A percentile compares a stretch with the other conserved stretches of the same genome.
Evolutionary conservation across 2,113 vertebrate genomes (phyloP).

Genomic region (Nerophis lumbriciformis): DNA sequence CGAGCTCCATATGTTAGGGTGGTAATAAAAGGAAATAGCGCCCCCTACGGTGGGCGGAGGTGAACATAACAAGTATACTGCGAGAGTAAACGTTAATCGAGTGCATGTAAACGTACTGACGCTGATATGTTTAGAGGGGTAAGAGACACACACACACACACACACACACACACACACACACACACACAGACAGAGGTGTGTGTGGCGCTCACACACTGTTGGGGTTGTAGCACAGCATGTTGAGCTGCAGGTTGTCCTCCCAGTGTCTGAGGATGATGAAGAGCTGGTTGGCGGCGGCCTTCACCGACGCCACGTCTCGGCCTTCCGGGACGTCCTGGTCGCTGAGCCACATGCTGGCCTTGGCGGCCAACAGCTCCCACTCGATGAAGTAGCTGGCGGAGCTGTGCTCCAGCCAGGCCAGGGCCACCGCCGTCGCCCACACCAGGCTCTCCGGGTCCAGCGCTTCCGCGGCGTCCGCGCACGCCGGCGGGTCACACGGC

Average conservation of each 20-base stretch:
- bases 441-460: conserved; percentile 77
- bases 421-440: conserved; percentile 88
- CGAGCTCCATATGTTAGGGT: too few relatives aligned
- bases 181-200: neutral
- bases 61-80: neutral
- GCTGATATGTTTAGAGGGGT: neutral
- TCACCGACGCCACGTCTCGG: conserved; percentile 72
- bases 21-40: too few relatives aligned
- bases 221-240: conserved; percentile 94
- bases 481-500: neutral
- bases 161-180: neutral
- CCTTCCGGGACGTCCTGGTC: conserved; percentile 80
- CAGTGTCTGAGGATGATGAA: conserved; percentile 95
- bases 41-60: neutral
- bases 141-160: neutral
- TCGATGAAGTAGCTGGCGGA: conserved; percentile 87
- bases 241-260: conserved; percentile 93
- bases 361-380: conserved; percentile 93
- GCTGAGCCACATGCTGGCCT: conserved; percentile 86
- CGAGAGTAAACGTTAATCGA: neutral
- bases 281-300: conserved; percentile 87
- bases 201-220: conserved; percentile 71
- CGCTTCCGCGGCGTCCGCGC: conserved; percentile 25
- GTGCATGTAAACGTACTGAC: conserved; percentile 8
- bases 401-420: conserved; percentile 95